Base-by-base conservation (phyloP, 2,113 vertebrate species). In the Podarcis cretensis region DNA sequence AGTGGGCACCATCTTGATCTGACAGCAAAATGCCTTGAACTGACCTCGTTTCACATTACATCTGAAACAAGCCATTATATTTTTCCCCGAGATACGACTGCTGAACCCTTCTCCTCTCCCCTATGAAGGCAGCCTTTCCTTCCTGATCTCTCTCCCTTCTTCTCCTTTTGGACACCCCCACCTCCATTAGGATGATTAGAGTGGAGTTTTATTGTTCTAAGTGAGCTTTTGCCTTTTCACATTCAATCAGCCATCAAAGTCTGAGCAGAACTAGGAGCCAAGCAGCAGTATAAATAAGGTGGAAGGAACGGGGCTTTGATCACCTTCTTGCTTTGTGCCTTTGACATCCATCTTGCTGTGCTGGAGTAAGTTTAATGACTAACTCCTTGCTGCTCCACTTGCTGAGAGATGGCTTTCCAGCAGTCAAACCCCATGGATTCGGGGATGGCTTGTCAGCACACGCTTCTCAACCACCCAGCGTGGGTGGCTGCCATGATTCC, bases 241-340 rank as follows among this genome's bases (percentile, higher is more conserved):
- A 32, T 35, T 84, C 85, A 84, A 73, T 43, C 48, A 63, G n/a
- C 54, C 81, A 20, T 87, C 65, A 65, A 78, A 84, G 35, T 83
- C 7, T 30, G 71, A 59, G 27, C 66, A 73, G 79, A 18, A 43
- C 40, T 68, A 48, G 63, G 21, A 85, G 30, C 69, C 35, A 25
- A 63, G 85, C 43, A 6, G 14, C 21, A 25, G 75, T 73, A 73
- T 90, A 79, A 87, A 84, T 73, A 90, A 78, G 30, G 59, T 7
- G 57, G 63, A 82, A 48, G 73, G 48, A 69, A 3, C 1, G 6
- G 37, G 13, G 20, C 57, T 87, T 87, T 87, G 85, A 84, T 90
- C 74, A 23, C 21, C 66, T 59, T 65, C 43, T 32, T 10, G 63
- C 68, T 54, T 48, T 48, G 35, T 27, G 40, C 25, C 14, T 12